phyloP scores from a whole-genome alignment of 2,888 invertebrate genomes.

The Andrena minutula region DNA sequence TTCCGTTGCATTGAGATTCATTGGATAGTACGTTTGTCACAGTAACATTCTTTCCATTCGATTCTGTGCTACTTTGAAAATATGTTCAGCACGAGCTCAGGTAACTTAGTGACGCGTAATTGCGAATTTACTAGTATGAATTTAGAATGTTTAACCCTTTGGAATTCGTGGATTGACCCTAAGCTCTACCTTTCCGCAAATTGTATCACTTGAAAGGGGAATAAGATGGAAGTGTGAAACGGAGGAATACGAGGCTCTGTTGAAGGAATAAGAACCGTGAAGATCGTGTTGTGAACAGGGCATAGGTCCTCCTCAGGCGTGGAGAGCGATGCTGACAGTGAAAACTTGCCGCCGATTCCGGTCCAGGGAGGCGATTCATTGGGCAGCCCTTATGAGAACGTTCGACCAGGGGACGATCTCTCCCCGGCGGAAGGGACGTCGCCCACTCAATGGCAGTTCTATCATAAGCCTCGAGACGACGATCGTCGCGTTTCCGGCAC shows the following conservation, averaged over 20 bases:
- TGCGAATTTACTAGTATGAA: too few relatives aligned
- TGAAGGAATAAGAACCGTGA: background rate
- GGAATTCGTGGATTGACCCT: too few relatives aligned
- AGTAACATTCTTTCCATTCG: background rate
- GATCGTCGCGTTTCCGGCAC: constrained; percentile 87
- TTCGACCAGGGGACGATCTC: constrained; percentile 86
- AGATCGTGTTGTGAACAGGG: constrained; percentile 75
- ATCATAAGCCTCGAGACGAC: constrained; percentile 86
- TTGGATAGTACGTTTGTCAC: background rate
- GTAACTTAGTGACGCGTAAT: too few relatives aligned
- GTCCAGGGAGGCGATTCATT: constrained; percentile 87
- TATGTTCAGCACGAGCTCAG: too few relatives aligned
- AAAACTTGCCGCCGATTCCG: constrained; percentile 89
- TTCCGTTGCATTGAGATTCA: background rate
- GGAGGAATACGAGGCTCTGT: background rate
- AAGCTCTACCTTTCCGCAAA: too few relatives aligned
- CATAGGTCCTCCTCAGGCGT: constrained; percentile 83
- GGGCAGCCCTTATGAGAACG: constrained; percentile 89
- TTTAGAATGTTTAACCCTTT: too few relatives aligned
- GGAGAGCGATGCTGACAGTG: constrained; percentile 87
- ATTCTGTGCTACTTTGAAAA: background rate
- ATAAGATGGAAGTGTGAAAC: background rate
- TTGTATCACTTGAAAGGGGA: background rate
- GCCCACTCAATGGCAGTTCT: constrained; percentile 87
- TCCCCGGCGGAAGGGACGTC: constrained; percentile 86